A percentile compares a stretch with the other conserved stretches of the same genome.
Conservation (phyloP, 2,888 invertebrate genomes). For the Conops quadrifasciatus region DNA sequence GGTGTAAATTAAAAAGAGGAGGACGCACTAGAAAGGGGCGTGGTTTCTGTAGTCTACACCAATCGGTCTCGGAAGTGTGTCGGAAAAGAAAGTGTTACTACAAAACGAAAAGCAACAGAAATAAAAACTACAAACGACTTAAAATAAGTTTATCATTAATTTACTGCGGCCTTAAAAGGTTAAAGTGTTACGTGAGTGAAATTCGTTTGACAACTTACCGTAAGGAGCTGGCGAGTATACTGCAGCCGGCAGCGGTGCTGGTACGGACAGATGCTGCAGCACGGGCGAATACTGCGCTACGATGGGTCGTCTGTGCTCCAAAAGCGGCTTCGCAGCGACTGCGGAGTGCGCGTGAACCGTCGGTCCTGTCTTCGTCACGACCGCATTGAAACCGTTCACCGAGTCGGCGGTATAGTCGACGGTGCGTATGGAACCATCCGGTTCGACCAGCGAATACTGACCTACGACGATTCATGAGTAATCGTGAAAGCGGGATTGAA, state of each 20-base stretch:
- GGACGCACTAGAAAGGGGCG: not conserved
- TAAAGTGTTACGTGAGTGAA: no score
- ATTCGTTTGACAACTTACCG: constrained; percentile 53
- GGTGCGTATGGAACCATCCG: constrained; percentile 65
- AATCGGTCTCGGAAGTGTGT: not conserved
- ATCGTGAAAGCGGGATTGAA: not conserved
- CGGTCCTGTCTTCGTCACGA: constrained; percentile 64
- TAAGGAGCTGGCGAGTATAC: constrained; percentile 60
- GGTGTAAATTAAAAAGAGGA: not conserved
- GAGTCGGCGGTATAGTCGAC: constrained; percentile 65
- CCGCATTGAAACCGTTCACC: constrained; percentile 64
- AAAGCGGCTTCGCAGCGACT: constrained; percentile 59
- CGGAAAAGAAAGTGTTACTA: no score
- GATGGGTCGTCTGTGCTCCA: constrained; percentile 58
- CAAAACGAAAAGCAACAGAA: not conserved
- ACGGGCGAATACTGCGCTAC: constrained; percentile 56
- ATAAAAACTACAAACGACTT: constrained; percentile 1
- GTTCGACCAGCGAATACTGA: constrained; percentile 65
- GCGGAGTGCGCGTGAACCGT: constrained; percentile 62
- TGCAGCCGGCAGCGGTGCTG: constrained; percentile 48
- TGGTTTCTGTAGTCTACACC: not conserved
- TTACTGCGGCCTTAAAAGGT: no score
- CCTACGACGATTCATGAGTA: constrained; percentile 46
- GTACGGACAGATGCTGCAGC: constrained; percentile 53
- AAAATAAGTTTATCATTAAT: no score